Evolutionary conservation across 2,888 invertebrate species (phyloP).

Genomic region (Geotrupes spiniger): DNA sequence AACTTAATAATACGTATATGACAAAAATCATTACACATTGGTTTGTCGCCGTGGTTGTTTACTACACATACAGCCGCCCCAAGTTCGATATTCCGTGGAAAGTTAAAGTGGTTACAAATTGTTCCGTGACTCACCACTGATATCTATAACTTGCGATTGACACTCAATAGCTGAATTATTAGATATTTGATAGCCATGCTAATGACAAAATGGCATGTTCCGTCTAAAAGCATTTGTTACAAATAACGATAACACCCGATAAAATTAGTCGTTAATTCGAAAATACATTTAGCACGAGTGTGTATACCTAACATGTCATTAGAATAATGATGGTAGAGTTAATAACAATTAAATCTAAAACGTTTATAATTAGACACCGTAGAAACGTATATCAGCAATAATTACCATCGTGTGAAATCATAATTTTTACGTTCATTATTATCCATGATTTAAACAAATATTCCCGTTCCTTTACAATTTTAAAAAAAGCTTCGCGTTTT

Average conservation of each 20-base stretch:
- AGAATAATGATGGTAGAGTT: constrained; percentile 18
- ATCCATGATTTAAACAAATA: too few relatives aligned
- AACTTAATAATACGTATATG: too few relatives aligned
- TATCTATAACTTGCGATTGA: constrained; percentile 21
- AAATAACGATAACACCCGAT: constrained; percentile 27
- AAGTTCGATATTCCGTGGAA: neutral
- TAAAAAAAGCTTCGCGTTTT: too few relatives aligned
- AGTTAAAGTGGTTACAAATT: neutral
- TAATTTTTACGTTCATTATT: too few relatives aligned
- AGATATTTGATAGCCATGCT: constrained; percentile 27
- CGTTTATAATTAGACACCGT: constrained; percentile 3
- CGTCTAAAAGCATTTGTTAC: constrained; percentile 18
- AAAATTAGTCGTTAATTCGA: constrained; percentile 29
- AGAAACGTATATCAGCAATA: neutral
- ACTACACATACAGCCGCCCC: neutral
- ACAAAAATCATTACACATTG: too few relatives aligned
- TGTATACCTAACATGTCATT: constrained; percentile 24
- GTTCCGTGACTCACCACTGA: constrained; percentile 1
- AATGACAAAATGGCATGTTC: constrained; percentile 38
- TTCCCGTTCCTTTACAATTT: too few relatives aligned
- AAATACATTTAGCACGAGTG: constrained; percentile 25
- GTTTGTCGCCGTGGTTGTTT: too few relatives aligned
- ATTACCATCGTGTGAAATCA: neutral
- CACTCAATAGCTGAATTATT: constrained; percentile 30
- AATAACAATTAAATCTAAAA: constrained; percentile 18